Percentiles rank a stretch among this genome's conserved stretches.
Conservation (phyloP, 2,113 vertebrate species). For the Spilogale gracilis region DNA sequence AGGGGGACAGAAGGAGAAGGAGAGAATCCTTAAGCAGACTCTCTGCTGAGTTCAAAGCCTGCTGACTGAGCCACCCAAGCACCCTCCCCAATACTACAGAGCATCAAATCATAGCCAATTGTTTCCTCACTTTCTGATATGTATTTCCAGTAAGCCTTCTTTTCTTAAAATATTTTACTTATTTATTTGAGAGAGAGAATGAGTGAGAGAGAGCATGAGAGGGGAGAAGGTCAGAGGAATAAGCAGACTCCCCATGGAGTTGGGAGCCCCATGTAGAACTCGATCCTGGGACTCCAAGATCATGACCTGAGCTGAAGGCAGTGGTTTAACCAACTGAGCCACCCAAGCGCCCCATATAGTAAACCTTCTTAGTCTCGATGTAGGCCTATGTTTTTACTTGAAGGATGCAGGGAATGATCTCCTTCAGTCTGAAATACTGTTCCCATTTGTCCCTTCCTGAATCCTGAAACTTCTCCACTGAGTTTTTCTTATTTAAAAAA, state of each 20-base stretch:
- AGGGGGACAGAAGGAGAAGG: neutral
- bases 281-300: too few relatives aligned
- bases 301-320: too few relatives aligned
- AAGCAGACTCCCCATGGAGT: too few relatives aligned
- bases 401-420: neutral
- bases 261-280: too few relatives aligned
- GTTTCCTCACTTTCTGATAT: slow-evolving; percentile 21
- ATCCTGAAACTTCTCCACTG: neutral
- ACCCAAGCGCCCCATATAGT: too few relatives aligned
- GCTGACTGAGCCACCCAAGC: neutral
- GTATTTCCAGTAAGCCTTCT: slow-evolving; percentile 27
- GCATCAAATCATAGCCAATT: slow-evolving; percentile 21
- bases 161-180: neutral
- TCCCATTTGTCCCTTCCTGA: neutral
- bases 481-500: neutral
- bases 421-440: neutral
- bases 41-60: neutral
- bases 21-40: neutral
- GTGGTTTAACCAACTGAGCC: too few relatives aligned
- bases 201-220: too few relatives aligned
- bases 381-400: neutral
- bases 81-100: neutral
- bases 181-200: too few relatives aligned
- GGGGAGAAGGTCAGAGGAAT: too few relatives aligned
- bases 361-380: neutral